Evolutionary conservation across 2,113 vertebrate genomes (phyloP), one percentile per base, ranked within the genome.

Genomic region (Tilapia sparmanii): DNA sequence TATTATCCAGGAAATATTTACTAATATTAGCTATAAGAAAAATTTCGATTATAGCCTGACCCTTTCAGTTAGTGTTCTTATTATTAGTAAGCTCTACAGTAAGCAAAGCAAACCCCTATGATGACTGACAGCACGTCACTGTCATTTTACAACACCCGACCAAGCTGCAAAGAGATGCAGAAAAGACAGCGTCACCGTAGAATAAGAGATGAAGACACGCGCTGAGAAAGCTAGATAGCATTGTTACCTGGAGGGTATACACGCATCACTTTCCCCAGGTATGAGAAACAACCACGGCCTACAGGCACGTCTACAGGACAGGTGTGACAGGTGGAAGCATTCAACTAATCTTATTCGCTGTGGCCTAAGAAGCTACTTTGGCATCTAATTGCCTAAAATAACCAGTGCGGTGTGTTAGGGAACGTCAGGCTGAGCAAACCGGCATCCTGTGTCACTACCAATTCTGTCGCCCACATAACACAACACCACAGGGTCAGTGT

Each of bases 11-110:
- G 45, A 50, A 50, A 78, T 52, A 50, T 0, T n/a, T 47, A 50
- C 26, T n/a, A 31, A 8, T 31, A n/a, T 45, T 29, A 47, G 15
- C 40, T 76, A 29, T 76, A 76, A 47, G 24, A 19, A 76, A 22
- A 11, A 8, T 12, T 18, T 6, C 0, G 24, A 29, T 71, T 12
- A 50, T 29, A 78, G 2, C 16, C 45, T 0, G 45, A 52, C 18
- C 26, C 73, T 31, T 13, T 78, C 10, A 52, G 6, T 52, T 78
- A 78, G 24, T 0, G n/a, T 50, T 78, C 16, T 19, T 78, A 29
- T n/a, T 50, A 29, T 4, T 50, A 78, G 16, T 78, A 78, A 50
- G 73, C 73, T 12, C 45, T 31, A 78, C 73, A 78, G 18, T 0
- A 13, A 13, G 26, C 73, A 78, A 50, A 52, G 73, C 18, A 31